Base-by-base conservation (phyloP, 1,140 invertebrate species). In the Coptotermes formosanus region DNA sequence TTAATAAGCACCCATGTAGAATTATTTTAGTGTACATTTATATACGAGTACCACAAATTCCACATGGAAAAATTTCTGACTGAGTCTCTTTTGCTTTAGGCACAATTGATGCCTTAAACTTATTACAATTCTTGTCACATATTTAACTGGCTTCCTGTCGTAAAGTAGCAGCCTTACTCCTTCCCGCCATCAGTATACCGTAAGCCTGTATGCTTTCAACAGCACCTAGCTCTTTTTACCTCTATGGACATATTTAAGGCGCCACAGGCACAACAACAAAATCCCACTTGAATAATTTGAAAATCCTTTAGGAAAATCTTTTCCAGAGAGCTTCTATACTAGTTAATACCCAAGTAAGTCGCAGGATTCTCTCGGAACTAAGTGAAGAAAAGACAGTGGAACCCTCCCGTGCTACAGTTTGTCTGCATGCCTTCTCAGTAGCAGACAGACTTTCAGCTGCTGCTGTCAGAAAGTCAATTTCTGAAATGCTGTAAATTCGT, bases 251-350 rank as follows among this genome's bases (percentile, higher is more conserved):
- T 75, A 75, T 75, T 75, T 75, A 75, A 75, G 64, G 25, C 64
- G 64, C 64, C 64, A 75, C 64, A 75, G n/a, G 64, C 64, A 75
- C 64, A 75, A 75, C 64, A 75, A n/a, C 64, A n/a, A 75, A 75
- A 75, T 75, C 64, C 64, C 64, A 75, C 25, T 75, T 75, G 64
- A 75, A 75, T 75, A 75, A 75, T 75, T 30, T 75, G 64, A 75
- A 75, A 75, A 75, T 75, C 64, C 64, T 30, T 75, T 75, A 25
- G n/a, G 64, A n/a, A 75, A 30, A n/a, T 64, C 25, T 75, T 75
- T 75, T 30, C 64, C 25, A n/a, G 64, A 75, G 64, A 75, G 64
- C 64, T 75, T 75, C 64, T 75, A 30, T 30, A 75, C 64, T 75
- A 75, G 64, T 75, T 75, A 75, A 75, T 75, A 75, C 64, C 64